A percentile compares a stretch with the other conserved stretches of the same genome.
Evolutionary conservation across 1,140 invertebrate species (phyloP).

Genomic region (Aricia agestis): DNA sequence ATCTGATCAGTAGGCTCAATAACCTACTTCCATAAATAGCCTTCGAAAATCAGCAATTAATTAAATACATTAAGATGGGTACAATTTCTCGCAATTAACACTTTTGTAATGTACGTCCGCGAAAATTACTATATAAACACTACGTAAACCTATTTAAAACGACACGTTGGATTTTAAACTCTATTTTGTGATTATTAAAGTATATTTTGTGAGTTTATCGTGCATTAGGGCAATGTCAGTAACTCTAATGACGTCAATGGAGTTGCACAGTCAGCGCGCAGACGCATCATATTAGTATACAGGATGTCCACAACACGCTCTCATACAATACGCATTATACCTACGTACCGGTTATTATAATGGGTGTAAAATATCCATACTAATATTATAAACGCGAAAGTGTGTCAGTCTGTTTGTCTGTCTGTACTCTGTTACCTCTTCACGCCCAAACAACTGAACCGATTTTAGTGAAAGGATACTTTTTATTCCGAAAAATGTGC

Average conservation of each 20-base stretch:
- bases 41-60: neutral
- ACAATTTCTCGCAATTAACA: neutral
- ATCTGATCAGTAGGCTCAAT: too few relatives aligned
- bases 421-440: too few relatives aligned
- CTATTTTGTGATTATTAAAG: neutral
- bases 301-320: neutral
- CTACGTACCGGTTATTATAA: too few relatives aligned
- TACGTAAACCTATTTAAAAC: neutral
- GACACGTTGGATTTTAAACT: neutral
- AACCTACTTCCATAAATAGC: neutral
- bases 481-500: too few relatives aligned
- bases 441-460: too few relatives aligned
- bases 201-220: neutral
- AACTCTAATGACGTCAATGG: constrained; percentile 19
- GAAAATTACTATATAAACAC: neutral
- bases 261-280: neutral
- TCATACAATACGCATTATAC: neutral
- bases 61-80: neutral
- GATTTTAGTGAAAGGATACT: too few relatives aligned
- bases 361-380: too few relatives aligned
- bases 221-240: neutral
- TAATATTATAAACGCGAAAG: too few relatives aligned
- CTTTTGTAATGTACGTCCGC: neutral
- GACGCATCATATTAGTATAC: neutral
- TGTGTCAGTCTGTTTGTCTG: too few relatives aligned